A percentile compares a stretch with the other conserved stretches of the same genome.
phyloP scores from a whole-genome alignment of 2,113 vertebrate species.

The Micronycteris hirsuta region DNA sequence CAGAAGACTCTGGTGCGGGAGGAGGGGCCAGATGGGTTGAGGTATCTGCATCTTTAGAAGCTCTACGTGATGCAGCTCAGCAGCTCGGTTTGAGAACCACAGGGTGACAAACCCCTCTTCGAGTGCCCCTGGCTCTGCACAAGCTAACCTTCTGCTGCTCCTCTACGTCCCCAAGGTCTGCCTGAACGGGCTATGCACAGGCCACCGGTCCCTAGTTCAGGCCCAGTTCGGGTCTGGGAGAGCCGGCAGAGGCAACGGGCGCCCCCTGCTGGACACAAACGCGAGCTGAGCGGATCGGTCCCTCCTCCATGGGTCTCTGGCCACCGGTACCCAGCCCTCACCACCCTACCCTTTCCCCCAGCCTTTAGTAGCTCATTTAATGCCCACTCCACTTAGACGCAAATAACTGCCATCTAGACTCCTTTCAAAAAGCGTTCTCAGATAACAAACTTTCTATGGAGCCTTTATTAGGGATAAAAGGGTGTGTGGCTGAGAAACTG shows the following conservation, averaged over 20 bases:
- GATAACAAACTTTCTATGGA: not conserved
- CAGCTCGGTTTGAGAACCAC: not conserved
- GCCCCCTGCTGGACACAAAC: constrained; percentile 53
- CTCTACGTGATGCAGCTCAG: not conserved
- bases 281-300: not conserved
- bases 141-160: not conserved
- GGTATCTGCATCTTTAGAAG: not conserved
- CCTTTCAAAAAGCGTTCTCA: not conserved
- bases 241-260: not conserved
- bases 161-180: not conserved
- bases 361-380: not conserved
- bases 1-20: not conserved
- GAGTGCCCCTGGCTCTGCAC: not conserved
- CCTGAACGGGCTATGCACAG: fast-evolving
- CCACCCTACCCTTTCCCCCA: not conserved
- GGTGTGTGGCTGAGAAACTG: not conserved
- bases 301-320: not conserved
- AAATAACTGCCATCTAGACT: not conserved
- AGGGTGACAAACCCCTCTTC: not conserved
- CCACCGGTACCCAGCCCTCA: too few species aligned
- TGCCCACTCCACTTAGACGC: not conserved
- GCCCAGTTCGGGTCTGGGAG: not conserved
- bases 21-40: not conserved
- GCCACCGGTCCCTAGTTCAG: not conserved
- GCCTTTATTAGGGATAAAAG: not conserved